These are phyloP conservation scores for Ictalurus furcatus DNA, from an alignment of 2,113 vertebrate species.

Conservation along the genomic window DNA sequence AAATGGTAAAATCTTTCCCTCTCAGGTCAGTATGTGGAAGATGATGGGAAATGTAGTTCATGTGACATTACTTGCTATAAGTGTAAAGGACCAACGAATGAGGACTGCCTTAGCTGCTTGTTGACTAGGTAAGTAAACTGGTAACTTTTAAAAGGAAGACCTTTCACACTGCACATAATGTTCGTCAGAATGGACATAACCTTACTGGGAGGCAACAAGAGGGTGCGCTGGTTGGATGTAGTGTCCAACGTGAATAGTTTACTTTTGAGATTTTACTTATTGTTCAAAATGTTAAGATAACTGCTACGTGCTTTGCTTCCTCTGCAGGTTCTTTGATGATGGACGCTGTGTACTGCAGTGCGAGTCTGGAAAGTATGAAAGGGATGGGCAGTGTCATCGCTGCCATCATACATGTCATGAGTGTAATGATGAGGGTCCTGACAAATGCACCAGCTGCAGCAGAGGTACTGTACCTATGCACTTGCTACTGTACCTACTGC, in stretches of 20 bases:
- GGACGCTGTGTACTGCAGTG: constrained; percentile 78
- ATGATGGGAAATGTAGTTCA: constrained; percentile 68
- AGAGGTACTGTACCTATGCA: constrained; percentile 70
- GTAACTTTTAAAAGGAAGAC: not conserved
- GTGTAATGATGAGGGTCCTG: constrained; percentile 81
- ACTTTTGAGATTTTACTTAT: not conserved
- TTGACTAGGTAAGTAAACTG: constrained; percentile 70
- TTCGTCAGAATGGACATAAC: not conserved
- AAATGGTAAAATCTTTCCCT: constrained; percentile 45
- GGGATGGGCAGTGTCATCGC: constrained; percentile 72
- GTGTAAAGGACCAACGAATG: constrained; percentile 78
- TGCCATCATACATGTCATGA: constrained; percentile 87
- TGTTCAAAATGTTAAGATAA: not conserved
- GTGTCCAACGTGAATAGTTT: not conserved
- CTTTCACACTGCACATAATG: not conserved
- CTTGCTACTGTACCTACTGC: not conserved
- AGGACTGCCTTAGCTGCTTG: constrained; percentile 81
- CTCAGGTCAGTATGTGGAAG: constrained; percentile 78
- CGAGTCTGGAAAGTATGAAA: constrained; percentile 74
- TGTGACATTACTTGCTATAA: constrained; percentile 81
- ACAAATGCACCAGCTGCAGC: constrained; percentile 82
- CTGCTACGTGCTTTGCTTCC: not conserved
- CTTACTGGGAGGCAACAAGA: not conserved
- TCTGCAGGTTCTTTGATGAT: constrained; percentile 79
- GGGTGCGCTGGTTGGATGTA: not conserved